These are phyloP conservation scores for Brachionus rotundiformis DNA, from an alignment of 1,140 invertebrate genomes.

Conservation along the genomic window DNA sequence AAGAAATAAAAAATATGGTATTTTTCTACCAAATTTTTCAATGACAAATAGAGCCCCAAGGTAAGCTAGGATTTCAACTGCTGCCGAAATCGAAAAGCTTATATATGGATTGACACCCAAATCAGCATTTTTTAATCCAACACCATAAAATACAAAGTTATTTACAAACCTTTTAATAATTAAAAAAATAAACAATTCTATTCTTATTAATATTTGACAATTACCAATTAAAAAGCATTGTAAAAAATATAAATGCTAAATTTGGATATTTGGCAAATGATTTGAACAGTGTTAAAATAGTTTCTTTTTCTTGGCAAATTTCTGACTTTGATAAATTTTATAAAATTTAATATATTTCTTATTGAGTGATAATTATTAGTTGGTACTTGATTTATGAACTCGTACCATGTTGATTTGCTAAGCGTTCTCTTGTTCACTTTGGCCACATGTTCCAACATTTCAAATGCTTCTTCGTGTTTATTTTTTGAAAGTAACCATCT, in stretches of 20 bases:
- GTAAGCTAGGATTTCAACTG: conserved; percentile 21
- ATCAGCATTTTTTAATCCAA: conserved; percentile 44
- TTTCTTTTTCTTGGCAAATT: not conserved
- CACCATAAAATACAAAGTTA: conserved; percentile 41
- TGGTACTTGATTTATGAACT: not conserved
- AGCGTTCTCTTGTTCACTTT: conserved; percentile 55
- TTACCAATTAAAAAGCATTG: conserved; percentile 35
- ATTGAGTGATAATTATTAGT: not conserved
- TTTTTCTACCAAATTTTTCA: conserved; percentile 44
- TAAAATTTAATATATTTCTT: not conserved
- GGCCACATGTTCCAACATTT: conserved; percentile 55
- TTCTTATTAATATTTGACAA: not conserved
- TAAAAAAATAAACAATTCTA: not conserved
- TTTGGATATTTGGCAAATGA: not conserved
- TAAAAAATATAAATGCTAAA: not conserved
- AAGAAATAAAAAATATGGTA: conserved; percentile 3
- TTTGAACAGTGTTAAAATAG: conserved; percentile 3
- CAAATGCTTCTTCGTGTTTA: conserved; percentile 55
- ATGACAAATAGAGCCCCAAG: not conserved
- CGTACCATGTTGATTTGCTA: not conserved
- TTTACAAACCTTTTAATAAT: conserved; percentile 17
- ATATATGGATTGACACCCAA: conserved; percentile 42
- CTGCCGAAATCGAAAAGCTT: conserved; percentile 33
- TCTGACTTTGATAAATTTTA: not conserved
- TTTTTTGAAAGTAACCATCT: conserved; percentile 57